Evolutionary conservation across 2,113 vertebrate genomes (phyloP).

Genomic region (Leptocoma aspasia): DNA sequence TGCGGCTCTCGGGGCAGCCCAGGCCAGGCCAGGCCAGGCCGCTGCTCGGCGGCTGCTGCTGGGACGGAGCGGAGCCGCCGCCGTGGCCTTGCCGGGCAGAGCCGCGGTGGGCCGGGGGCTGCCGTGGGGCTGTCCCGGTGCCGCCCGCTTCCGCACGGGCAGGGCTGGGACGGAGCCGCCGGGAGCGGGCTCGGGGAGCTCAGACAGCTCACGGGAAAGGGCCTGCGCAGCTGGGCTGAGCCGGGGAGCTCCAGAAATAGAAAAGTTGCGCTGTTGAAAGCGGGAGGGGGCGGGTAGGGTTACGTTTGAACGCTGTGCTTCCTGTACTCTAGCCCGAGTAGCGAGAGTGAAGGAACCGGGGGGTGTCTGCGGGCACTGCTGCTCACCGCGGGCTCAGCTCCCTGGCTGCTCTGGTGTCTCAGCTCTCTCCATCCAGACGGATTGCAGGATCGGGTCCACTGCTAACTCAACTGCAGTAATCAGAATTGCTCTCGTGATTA

Average conservation of each 20-base stretch:
- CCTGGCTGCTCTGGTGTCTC: accelerated
- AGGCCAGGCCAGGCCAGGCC: background rate
- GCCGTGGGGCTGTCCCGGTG: background rate
- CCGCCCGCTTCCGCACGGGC: too few species aligned
- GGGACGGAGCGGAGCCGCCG: background rate
- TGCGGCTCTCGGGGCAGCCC: background rate
- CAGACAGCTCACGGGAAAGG: background rate
- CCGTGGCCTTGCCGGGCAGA: background rate
- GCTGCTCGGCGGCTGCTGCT: background rate
- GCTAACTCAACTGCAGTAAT: too few species aligned
- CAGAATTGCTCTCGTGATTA: background rate
- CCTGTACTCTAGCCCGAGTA: accelerated
- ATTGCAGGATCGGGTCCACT: accelerated
- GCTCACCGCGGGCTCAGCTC: background rate
- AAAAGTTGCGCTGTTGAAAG: background rate
- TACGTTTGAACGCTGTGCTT: background rate
- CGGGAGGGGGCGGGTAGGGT: background rate
- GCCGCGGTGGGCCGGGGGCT: background rate
- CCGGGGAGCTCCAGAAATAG: background rate
- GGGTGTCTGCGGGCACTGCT: background rate
- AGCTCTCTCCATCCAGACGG: background rate
- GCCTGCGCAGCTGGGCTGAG: background rate
- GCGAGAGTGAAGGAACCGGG: accelerated
- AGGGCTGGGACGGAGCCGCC: background rate
- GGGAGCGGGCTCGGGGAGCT: background rate